Percentiles rank a stretch among this genome's conserved stretches.
These are phyloP conservation scores for Brachypteracias leptosomus DNA, from an alignment of 2,113 vertebrate species.

Conservation along the genomic window DNA sequence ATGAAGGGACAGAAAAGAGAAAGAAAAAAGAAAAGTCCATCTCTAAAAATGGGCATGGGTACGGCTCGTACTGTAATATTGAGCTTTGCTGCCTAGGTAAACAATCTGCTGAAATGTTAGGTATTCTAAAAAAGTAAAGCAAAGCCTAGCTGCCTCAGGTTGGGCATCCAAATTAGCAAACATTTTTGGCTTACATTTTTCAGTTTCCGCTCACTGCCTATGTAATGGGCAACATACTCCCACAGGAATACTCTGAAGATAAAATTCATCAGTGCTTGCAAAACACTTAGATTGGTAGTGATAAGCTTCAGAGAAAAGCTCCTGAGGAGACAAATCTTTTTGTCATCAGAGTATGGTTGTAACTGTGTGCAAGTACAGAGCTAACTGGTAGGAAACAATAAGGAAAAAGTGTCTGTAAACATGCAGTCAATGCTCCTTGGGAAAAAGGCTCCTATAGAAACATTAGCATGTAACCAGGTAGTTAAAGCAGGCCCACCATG, in stretches of 20 bases:
- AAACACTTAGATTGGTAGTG: background rate
- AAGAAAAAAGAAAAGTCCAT: background rate
- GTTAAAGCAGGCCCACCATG: background rate
- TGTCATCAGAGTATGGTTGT: background rate
- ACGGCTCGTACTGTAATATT: background rate
- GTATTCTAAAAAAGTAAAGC: background rate
- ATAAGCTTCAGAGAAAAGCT: background rate
- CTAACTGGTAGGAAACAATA: background rate
- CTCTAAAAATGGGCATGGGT: background rate
- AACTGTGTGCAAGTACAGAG: accelerated
- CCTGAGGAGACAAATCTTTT: background rate
- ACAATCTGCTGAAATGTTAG: background rate
- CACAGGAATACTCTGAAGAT: background rate
- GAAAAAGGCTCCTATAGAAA: background rate
- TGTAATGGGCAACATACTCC: background rate
- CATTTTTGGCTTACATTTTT: background rate
- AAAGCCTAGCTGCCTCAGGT: background rate
- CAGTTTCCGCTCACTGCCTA: background rate
- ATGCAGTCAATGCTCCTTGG: background rate
- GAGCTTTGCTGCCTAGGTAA: background rate
- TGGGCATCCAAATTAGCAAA: background rate
- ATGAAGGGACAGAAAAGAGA: background rate
- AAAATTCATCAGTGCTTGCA: background rate
- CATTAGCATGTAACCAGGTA: accelerated
- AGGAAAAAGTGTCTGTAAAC: background rate